Evolutionary conservation across 2,797 vertebrate species (phyloP), one percentile per base, ranked within the genome.

Genomic region (Apodemus agrarius): DNA sequence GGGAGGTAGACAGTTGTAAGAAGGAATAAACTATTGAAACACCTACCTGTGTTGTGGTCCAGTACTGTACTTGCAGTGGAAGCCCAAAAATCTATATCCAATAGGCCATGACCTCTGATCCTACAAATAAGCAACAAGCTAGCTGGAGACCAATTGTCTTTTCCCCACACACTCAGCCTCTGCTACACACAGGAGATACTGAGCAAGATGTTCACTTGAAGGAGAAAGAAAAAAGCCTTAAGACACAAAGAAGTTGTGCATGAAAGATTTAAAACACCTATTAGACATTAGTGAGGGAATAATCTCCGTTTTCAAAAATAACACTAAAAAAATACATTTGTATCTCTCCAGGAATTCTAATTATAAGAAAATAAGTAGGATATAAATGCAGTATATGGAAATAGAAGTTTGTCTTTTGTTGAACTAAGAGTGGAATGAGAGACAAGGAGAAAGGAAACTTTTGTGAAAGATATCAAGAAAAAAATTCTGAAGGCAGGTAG

Each of bases 41-140:
- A 34, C 17, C 1, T 13, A 16, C 63, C 9, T 3, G 2, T 29
- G 29, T 4, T 43, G n/a, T n/a, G n/a, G n/a, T n/a, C n/a, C n/a
- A 46, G 11, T 16, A 59, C 17, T 37, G n/a, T 9, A 37, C 34
- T 19, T 19, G 67, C 0, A 0, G 5, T 9, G 17, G 67, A 72
- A 69, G 7, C 67, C n/a, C 17, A 37, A 72, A 72, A n/a, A 16
- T 21, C n/a, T n/a, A 17, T 72, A 16, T 65, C 29, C 29, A 65
- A 24, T 31, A 65, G 63, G 63, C 17, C 67, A 37, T 72, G 17
- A 72, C 34, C 67, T 72, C 34, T 72, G 7, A 72, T 21, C 34
- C 34, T 72, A 72, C 6, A 37, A 37, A 19, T 37, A 37, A 72
- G 34, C 17, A 9, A 19, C 67, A 72, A 72, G 67, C 34, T 21